Evolutionary conservation across 1,140 invertebrate genomes (phyloP).

Genomic region (Branchinecta lindahli): DNA sequence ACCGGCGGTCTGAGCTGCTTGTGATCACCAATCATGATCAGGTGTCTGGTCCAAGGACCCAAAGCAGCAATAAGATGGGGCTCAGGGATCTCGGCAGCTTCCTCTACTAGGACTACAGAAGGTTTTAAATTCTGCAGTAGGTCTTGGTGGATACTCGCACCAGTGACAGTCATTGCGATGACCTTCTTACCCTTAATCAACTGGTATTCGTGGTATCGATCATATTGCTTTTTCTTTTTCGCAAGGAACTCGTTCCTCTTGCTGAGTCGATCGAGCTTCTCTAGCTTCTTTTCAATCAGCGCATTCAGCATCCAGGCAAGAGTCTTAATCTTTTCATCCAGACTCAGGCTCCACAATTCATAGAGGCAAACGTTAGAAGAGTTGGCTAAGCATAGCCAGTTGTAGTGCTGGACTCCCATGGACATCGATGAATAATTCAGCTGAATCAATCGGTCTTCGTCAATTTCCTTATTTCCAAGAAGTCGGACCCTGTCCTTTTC

Average conservation of each 20-base stretch:
- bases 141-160: conserved; percentile 31
- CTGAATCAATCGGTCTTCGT: neutral
- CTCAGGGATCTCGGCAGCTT: conserved; percentile 38
- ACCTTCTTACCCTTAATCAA: conserved; percentile 20
- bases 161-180: conserved; percentile 38
- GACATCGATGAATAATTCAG: neutral
- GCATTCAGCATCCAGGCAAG: conserved; percentile 10
- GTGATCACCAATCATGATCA: conserved; percentile 30
- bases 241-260: neutral
- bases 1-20: conserved; percentile 26
- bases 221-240: conserved; percentile 8
- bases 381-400: conserved; percentile 6
- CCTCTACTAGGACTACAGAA: conserved; percentile 33
- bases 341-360: conserved; percentile 10
- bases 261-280: neutral
- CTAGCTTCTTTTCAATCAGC: conserved; percentile 7
- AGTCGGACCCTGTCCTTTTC: neutral
- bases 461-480: conserved; percentile 9
- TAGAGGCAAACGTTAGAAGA: neutral
- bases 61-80: conserved; percentile 32
- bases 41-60: conserved; percentile 33
- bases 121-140: conserved; percentile 30
- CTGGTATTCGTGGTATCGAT: conserved; percentile 13
- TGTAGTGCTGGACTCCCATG: neutral
- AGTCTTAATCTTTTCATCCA: conserved; percentile 14